Conservation (phyloP, 2,113 vertebrate species). For the Accipiter cooperii region DNA sequence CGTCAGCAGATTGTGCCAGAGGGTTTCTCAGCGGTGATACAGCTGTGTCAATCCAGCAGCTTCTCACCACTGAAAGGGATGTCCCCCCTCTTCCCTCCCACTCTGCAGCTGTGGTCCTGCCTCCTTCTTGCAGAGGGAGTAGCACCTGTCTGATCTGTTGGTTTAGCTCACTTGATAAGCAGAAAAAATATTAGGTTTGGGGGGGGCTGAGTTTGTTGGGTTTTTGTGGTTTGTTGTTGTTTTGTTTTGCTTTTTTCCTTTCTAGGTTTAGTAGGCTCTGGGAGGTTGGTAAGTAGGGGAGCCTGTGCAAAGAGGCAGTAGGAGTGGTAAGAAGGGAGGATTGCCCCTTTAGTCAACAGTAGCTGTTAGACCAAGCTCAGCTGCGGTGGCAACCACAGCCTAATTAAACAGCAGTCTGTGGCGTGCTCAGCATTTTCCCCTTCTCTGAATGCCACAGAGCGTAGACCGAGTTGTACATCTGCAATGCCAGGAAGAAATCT, state of each 20-base stretch:
- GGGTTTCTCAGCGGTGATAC: not conserved
- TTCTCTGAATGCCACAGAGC: not conserved
- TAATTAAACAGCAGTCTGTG: not conserved
- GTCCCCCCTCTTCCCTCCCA: not conserved
- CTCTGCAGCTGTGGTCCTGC: not conserved
- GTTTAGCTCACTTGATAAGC: not conserved
- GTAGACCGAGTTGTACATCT: not conserved
- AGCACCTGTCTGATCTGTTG: not conserved
- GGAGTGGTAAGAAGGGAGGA: not conserved
- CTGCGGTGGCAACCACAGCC: not conserved
- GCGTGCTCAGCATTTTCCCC: not conserved
- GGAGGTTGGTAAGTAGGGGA: not conserved
- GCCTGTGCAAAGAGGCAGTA: not conserved
- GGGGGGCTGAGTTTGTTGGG: not conserved
- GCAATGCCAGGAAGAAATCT: not conserved
- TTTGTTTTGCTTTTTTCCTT: too few relatives aligned
- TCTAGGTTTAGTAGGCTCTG: not conserved
- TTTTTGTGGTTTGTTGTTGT: not conserved
- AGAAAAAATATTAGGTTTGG: not conserved
- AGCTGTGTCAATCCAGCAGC: not conserved
- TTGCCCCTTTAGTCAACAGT: not conserved
- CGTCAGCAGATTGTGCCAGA: not conserved
- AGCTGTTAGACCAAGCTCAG: slow-evolving; percentile 4
- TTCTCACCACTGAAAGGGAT: not conserved
- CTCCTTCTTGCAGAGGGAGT: not conserved